A percentile compares a stretch with the other conserved stretches of the same genome.
Evolutionary conservation across 2,797 vertebrate genomes (phyloP).

Genomic region (Liparis tanakae): DNA sequence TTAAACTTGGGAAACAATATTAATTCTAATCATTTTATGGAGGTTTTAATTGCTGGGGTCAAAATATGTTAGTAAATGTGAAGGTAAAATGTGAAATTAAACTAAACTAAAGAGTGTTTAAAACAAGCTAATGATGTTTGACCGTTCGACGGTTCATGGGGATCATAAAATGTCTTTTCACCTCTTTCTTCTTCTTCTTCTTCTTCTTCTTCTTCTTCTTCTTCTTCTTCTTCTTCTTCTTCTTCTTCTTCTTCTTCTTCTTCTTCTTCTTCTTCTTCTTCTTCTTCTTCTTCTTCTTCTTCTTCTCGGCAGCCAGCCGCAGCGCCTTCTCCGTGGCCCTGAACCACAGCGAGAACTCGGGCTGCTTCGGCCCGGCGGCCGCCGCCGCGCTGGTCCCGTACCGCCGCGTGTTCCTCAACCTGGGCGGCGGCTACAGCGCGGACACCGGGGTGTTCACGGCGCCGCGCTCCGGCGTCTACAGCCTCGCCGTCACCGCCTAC

Average conservation of each 20-base stretch:
- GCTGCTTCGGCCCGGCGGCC: conserved; percentile 48
- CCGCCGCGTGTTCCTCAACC: conserved; percentile 69
- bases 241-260: neutral
- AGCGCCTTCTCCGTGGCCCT: conserved; percentile 82
- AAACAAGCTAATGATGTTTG: too few species aligned
- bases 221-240: neutral
- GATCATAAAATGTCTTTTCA: neutral
- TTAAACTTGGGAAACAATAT: too few species aligned
- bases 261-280: neutral
- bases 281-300: neutral
- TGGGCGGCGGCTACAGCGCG: conserved; percentile 59
- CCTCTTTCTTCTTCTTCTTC: neutral
- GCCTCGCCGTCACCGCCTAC: conserved; percentile 72
- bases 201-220: neutral
- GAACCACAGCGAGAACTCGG: neutral
- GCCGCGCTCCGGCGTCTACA: conserved; percentile 77
- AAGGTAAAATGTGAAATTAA: too few species aligned
- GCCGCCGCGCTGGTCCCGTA: conserved; percentile 42
- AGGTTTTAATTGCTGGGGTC: too few species aligned
- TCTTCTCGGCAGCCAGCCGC: conserved; percentile 63
- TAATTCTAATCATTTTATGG: too few species aligned
- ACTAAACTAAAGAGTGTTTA: too few species aligned
- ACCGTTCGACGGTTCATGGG: neutral
- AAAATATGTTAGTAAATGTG: too few species aligned
- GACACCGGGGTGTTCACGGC: conserved; percentile 69